Evolutionary conservation across 2,888 invertebrate species (phyloP), one percentile per base, ranked within the genome.

Genomic region (Caenorhabditis auriculariae): DNA sequence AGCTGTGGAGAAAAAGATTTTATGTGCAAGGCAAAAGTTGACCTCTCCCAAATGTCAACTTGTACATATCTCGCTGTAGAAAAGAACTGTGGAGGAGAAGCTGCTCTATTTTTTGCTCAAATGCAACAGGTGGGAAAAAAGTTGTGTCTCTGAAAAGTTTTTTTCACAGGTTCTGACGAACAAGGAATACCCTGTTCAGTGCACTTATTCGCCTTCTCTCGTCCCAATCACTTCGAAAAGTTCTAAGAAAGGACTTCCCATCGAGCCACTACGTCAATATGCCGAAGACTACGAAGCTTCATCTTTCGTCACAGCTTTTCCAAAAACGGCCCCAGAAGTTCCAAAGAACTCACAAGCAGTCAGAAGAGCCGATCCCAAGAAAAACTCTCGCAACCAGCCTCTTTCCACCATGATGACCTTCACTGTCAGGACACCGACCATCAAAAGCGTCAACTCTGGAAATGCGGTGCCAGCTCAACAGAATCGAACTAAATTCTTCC

Each of bases 111-210:
- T 48, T 72, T 61, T 28, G 60, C 57, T 2, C 69, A 69, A 50
- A 51, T 72, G 54, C 72, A 72, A 46, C 62, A 66, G 58, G 72
- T 69, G 29, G 23, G 35, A 9, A n/a, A 5, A n/a, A n/a, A n/a
- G n/a, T n/a, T n/a, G n/a, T n/a, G 38, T 44, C 4, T 49, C 39
- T 4, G 3, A 32, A 4, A 5, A 5, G 7, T n/a, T 37, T 7
- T 26, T 23, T 5, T 38, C 47, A 29, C 15, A 69, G 69, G 66
- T 66, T 6, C 50, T 69, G 19, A 59, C 66, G n/a, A 65, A 62
- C 52, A 55, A 56, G 35, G 69, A 69, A 53, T 69, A 62, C 42
- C 69, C 69, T 41, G 60, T 69, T 32, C 69, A 69, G 56, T 69
- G 69, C 48, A 54, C 55, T 47, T 66, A 69, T 24, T 42, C 27